Conservation (phyloP, 1,140 invertebrate genomes). For the Rhagoletis zephyria region DNA sequence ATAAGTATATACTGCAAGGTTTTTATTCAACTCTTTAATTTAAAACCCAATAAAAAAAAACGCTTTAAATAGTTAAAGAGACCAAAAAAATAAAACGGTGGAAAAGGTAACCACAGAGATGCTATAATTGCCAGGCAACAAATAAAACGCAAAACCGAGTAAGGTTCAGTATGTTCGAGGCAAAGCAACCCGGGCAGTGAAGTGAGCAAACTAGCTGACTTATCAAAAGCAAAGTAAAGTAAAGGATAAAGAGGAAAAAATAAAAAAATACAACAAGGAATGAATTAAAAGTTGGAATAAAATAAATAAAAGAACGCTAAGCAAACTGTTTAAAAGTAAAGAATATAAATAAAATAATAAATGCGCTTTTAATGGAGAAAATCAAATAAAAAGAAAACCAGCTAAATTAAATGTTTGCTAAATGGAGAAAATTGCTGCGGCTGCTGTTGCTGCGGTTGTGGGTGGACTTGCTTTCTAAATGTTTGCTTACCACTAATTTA, state of each 20-base stretch:
- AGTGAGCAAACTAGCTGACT: background rate
- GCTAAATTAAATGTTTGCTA: background rate
- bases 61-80: too few relatives aligned
- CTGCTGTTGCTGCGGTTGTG: background rate
- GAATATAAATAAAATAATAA: background rate
- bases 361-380: slow-evolving; percentile 13
- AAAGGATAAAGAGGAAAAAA: too few relatives aligned
- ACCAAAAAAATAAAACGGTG: too few relatives aligned
- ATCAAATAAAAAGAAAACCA: slow-evolving; percentile 16
- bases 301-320: background rate
- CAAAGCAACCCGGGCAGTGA: background rate
- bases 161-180: too few relatives aligned
- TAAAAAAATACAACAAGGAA: background rate
- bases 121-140: too few relatives aligned
- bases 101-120: too few relatives aligned
- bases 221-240: background rate
- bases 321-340: background rate
- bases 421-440: slow-evolving; percentile 33
- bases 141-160: too few relatives aligned
- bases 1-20: too few relatives aligned
- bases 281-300: background rate
- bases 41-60: too few relatives aligned
- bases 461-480: background rate
- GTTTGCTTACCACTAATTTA: slow-evolving; percentile 5
- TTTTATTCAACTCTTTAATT: too few relatives aligned